Percentiles rank a stretch among this genome's conserved stretches.
Conservation (phyloP, 2,797 vertebrate species). For the Limosa lapponica region DNA sequence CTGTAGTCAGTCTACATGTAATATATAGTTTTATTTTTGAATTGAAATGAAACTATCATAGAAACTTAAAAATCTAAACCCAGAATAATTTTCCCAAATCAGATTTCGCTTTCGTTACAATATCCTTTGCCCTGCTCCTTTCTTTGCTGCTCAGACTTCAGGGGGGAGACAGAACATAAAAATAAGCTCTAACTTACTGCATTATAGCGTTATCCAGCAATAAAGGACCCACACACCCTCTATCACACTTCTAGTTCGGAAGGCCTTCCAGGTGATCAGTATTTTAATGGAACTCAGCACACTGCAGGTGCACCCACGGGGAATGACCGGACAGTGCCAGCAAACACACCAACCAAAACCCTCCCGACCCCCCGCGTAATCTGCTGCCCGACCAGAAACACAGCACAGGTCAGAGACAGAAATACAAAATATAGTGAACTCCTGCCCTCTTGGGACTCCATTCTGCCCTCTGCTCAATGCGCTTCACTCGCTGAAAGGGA, state of each 20-base stretch:
- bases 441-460: background rate
- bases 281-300: conserved; percentile 18
- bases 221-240: background rate
- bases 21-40: background rate
- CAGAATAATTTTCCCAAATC: background rate
- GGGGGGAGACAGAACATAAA: background rate
- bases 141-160: background rate
- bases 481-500: background rate
- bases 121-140: background rate
- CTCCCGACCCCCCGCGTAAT: background rate
- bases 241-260: background rate
- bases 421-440: background rate
- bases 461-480: background rate
- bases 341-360: background rate
- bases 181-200: background rate
- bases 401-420: background rate
- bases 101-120: background rate
- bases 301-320: background rate
- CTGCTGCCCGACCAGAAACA: background rate
- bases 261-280: background rate
- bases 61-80: background rate
- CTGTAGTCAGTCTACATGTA: background rate
- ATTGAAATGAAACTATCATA: background rate
- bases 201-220: background rate
- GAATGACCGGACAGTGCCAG: background rate